Percentiles rank a stretch among this genome's conserved stretches.
These are phyloP conservation scores for Cephalopholis sonnerati DNA, from an alignment of 2,113 vertebrate species.

Conservation along the genomic window DNA sequence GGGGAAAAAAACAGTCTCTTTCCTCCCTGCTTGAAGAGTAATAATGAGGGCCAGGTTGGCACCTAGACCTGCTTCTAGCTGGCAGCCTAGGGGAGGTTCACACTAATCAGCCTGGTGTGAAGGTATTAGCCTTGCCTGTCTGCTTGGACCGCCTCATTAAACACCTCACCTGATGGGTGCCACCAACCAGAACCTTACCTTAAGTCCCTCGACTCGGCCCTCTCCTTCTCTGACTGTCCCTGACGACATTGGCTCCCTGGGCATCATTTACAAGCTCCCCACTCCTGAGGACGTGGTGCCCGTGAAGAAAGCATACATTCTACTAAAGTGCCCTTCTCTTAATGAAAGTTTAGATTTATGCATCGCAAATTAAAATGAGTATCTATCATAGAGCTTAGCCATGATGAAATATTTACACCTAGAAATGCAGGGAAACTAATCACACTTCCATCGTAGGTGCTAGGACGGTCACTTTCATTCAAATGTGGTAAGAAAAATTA, in stretches of 20 bases:
- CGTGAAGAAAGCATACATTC: conserved; percentile 1
- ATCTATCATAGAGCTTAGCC: no score
- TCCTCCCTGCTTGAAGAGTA: conserved; percentile 52
- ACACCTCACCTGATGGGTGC: conserved; percentile 70
- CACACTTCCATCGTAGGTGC: background rate
- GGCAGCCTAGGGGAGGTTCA: conserved; percentile 72
- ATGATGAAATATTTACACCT: background rate
- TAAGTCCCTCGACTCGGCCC: conserved; percentile 45
- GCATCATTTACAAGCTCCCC: conserved; percentile 10
- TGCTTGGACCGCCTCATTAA: conserved; percentile 74
- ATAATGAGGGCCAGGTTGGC: conserved; percentile 77
- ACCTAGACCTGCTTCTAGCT: conserved; percentile 62
- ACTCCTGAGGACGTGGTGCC: background rate
- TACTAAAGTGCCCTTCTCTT: background rate
- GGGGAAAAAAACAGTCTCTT: conserved; percentile 2
- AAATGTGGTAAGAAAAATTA: no score
- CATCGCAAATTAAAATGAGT: background rate
- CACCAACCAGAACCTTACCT: conserved; percentile 58
- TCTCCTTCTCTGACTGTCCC: conserved; percentile 28
- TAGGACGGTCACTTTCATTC: background rate
- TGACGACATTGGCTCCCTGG: conserved; percentile 11
- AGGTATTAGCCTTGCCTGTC: conserved; percentile 76
- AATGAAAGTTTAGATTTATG: background rate
- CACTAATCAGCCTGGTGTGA: conserved; percentile 84
- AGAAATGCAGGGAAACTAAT: background rate